These are phyloP conservation scores for Halyomorpha halys DNA, from an alignment of 1,140 invertebrate genomes.

Conservation along the genomic window DNA sequence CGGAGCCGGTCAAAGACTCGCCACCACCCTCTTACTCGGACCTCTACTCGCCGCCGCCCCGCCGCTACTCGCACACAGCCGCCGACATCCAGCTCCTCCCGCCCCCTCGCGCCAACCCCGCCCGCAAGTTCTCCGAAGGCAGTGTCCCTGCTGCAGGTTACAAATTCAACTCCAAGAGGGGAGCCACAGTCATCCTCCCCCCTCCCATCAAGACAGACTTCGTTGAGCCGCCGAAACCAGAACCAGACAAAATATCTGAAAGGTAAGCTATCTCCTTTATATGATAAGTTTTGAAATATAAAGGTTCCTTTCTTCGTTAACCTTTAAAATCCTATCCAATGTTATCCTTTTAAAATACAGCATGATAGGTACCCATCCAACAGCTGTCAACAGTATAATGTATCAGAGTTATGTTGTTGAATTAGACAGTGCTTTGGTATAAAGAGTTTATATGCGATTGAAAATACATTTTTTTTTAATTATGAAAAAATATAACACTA, in stretches of 20 bases:
- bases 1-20: slow-evolving; percentile 6
- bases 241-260: slow-evolving; percentile 37
- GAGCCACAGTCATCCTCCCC: slow-evolving; percentile 35
- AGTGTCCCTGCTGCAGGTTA: slow-evolving; percentile 36
- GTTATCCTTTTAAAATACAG: no score
- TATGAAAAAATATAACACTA: no score
- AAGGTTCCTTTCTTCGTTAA: no score
- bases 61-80: slow-evolving; percentile 29
- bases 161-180: slow-evolving; percentile 34
- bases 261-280: not conserved
- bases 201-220: slow-evolving; percentile 35
- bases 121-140: slow-evolving; percentile 33
- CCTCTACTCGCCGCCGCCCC: slow-evolving; percentile 1
- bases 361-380: no score
- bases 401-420: no score
- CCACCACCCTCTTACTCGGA: slow-evolving; percentile 19
- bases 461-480: no score
- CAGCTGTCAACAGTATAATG: no score
- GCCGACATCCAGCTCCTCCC: slow-evolving; percentile 31
- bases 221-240: slow-evolving; percentile 29
- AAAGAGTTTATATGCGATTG: no score
- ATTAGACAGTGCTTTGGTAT: no score
- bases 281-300: no score
- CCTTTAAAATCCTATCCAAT: no score
- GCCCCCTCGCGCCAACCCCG: slow-evolving; percentile 14